Evolutionary conservation across 30 jellyfish, hydroid and myxozoan genomes (phyloP).

Genomic region (Cassiopea xamachana): DNA sequence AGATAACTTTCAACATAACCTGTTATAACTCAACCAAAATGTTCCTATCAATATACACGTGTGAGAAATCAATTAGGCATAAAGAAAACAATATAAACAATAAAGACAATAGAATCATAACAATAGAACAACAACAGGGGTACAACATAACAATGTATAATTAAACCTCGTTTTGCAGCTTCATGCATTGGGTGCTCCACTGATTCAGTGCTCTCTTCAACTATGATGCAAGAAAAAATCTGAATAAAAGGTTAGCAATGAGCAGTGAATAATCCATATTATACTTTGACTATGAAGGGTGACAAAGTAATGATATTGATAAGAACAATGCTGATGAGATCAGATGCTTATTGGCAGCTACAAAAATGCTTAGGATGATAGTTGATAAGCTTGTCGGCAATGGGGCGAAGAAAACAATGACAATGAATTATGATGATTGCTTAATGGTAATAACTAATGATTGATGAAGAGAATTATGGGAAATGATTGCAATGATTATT

Average conservation of each 20-base stretch:
- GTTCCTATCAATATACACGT: too few species aligned
- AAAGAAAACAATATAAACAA: too few species aligned
- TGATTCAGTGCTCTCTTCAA: conserved; percentile 96
- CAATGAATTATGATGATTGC: background rate
- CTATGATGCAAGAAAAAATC: conserved; percentile 41
- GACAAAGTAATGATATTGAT: background rate
- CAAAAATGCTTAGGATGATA: background rate
- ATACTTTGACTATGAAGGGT: background rate
- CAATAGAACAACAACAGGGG: too few species aligned
- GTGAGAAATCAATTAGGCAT: too few species aligned
- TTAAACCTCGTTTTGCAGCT: conserved; percentile 99
- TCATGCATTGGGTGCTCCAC: conserved; percentile 97
- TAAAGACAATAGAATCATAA: too few species aligned
- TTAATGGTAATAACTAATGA: too few species aligned
- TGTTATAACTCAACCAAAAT: background rate
- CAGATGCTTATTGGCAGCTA: background rate
- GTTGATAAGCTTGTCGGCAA: too few species aligned
- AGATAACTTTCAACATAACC: too few species aligned
- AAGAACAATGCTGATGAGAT: background rate
- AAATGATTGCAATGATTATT: background rate
- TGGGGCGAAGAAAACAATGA: background rate
- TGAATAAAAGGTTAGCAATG: background rate
- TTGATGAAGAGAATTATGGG: background rate
- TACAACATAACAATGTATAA: too few species aligned
- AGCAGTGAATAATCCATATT: background rate